Evolutionary conservation across 2,113 vertebrate genomes (phyloP).

Genomic region (Galeopterus variegatus): DNA sequence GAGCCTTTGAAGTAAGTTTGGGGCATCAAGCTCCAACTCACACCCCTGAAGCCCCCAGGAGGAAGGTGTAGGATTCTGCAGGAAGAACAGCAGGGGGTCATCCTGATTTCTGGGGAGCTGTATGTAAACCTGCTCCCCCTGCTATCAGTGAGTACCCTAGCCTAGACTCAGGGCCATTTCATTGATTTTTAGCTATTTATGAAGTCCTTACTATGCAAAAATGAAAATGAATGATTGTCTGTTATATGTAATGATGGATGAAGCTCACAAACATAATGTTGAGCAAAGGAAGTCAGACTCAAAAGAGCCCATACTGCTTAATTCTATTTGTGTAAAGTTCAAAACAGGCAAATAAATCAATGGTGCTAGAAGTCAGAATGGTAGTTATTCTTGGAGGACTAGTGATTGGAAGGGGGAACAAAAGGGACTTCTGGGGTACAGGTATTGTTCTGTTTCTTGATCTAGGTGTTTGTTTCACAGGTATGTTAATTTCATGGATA

Average conservation of each 20-base stretch:
- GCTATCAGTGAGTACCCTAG: neutral
- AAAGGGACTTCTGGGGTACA: neutral
- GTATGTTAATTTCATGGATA: conserved; percentile 26
- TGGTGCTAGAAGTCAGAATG: neutral
- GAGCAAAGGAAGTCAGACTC: conserved; percentile 9
- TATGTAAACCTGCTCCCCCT: neutral
- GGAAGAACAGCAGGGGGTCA: neutral
- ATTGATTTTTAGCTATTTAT: neutral
- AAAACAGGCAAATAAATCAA: neutral
- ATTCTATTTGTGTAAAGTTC: neutral
- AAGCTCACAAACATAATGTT: neutral
- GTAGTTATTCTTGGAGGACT: neutral
- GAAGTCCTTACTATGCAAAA: conserved; percentile 28
- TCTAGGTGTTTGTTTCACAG: neutral
- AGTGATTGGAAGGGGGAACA: neutral
- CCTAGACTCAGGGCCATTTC: neutral
- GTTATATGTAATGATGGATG: neutral
- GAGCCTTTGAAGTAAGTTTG: neutral
- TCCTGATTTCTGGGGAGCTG: neutral
- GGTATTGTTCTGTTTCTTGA: neutral
- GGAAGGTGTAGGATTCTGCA: neutral
- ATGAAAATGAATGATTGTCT: neutral
- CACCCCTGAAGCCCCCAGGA: neutral
- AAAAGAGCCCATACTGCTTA: neutral
- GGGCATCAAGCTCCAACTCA: neutral